Base-by-base conservation (phyloP, 1,140 invertebrate species). In the Orius laevigatus region DNA sequence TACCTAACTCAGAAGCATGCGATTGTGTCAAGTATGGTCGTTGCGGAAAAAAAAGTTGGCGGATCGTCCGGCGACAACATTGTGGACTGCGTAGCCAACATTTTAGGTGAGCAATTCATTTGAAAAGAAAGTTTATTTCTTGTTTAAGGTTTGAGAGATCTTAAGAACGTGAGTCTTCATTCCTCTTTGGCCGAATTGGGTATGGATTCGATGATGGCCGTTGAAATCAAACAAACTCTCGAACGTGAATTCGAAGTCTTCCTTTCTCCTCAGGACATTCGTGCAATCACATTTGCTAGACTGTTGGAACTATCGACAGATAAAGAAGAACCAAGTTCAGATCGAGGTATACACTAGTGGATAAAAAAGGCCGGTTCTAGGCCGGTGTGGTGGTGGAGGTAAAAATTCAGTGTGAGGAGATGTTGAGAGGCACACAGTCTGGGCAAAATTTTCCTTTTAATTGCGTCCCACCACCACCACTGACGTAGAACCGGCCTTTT, bases 141-240 rank as follows among this genome's bases (percentile, higher is more conserved):
- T n/a, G 47, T 31, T 34, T 35, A 39, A 62, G 68, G 66, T 25
- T 45, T 72, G 1, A 66, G 66, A 48, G 66, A 73, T 56, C 48
- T 70, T 18, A 72, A 72, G 36, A 67, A 69, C 2, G 60, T 84
- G 0, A 75, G 74, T 55, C 63, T 69, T 16, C 70, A 78, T 49
- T 69, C 72, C 49, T 79, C 78, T 0, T 66, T 94, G 1, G 81
- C 81, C 14, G 89, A 93, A 58, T 64, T 88, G 2, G 84, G 84
- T 18, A 75, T 88, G 65, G 83, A 88, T 57, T 84, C 81, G 0
- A 72, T 86, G 63, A 85, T 86, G 81, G 78, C 76, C 12, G 76
- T 84, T 0, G 81, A 87, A 63, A 82, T 90, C 50, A 86, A 89
- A 57, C 84, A 89, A 63, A 80, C 79, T 0, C 62, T 90, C 4